Percentiles rank a stretch among this genome's conserved stretches.
Evolutionary conservation across 1,140 invertebrate species (phyloP).

Genomic region (Zaprionus kolodkinae): DNA sequence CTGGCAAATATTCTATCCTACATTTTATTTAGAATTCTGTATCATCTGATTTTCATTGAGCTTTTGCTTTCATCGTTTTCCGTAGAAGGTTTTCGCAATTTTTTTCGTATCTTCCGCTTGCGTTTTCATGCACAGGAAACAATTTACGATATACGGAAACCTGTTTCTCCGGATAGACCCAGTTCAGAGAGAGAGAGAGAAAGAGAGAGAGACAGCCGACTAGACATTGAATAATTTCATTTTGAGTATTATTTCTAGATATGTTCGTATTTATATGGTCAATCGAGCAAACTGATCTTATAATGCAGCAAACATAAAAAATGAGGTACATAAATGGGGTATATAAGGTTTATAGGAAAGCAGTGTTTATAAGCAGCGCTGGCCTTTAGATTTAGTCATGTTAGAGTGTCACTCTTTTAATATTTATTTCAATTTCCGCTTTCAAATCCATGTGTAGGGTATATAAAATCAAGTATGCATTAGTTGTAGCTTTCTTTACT

Average conservation of each 20-base stretch:
- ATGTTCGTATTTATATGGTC: constrained; percentile 42
- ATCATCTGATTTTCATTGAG: no score
- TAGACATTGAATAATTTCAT: constrained; percentile 62
- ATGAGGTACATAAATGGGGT: not conserved
- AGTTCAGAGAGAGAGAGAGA: not conserved
- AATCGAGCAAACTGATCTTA: constrained; percentile 52
- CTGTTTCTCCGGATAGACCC: constrained; percentile 48
- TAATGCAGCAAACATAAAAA: not conserved
- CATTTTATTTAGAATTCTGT: no score
- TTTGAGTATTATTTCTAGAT: constrained; percentile 50
- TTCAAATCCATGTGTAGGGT: not conserved
- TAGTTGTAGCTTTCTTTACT: not conserved
- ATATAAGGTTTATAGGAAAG: not conserved
- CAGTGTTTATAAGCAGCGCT: not conserved
- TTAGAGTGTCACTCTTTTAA: no score
- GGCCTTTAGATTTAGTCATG: no score
- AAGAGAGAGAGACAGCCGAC: not conserved
- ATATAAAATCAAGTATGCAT: not conserved
- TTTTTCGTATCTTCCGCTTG: not conserved
- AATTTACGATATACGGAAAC: constrained; percentile 42
- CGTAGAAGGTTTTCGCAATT: not conserved
- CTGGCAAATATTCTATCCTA: constrained; percentile 20
- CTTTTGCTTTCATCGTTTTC: no score
- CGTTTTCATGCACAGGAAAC: not conserved
- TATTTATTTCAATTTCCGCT: no score